Evolutionary conservation across 1,140 invertebrate species (phyloP).

Genomic region (Solenopsis fugax): DNA sequence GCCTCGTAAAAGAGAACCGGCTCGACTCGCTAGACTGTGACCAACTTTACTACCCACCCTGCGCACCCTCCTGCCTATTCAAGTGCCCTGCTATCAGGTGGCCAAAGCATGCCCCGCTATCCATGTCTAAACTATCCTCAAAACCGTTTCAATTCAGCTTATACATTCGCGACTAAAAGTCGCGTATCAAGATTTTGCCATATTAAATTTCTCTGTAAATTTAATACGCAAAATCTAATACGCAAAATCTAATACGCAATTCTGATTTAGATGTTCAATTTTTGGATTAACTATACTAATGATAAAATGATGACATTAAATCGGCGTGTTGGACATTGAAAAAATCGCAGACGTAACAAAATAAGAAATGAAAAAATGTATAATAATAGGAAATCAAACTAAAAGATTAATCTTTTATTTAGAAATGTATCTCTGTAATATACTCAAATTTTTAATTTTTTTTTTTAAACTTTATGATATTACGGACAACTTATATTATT

Average conservation of each 20-base stretch:
- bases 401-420: no score
- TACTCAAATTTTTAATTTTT: no score
- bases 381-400: no score
- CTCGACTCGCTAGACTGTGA: constrained; percentile 76
- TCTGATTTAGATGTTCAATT: no score
- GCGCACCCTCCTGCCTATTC: constrained; percentile 31
- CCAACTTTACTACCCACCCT: constrained; percentile 72
- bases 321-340: no score
- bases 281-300: no score
- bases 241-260: not conserved
- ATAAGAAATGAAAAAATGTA: no score
- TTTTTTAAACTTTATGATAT: no score
- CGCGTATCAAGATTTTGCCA: not conserved
- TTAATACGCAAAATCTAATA: not conserved
- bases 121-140: not conserved
- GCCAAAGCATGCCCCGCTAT: constrained; percentile 11
- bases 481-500: no score
- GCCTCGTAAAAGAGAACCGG: constrained; percentile 78
- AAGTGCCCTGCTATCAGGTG: constrained; percentile 6
- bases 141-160: not conserved
- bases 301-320: no score
- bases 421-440: no score
- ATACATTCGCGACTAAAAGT: not conserved
- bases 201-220: not conserved
- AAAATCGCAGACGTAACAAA: no score